These are phyloP conservation scores for Smutsia gigantea DNA, from an alignment of 2,797 vertebrate genomes.

Conservation along the genomic window DNA sequence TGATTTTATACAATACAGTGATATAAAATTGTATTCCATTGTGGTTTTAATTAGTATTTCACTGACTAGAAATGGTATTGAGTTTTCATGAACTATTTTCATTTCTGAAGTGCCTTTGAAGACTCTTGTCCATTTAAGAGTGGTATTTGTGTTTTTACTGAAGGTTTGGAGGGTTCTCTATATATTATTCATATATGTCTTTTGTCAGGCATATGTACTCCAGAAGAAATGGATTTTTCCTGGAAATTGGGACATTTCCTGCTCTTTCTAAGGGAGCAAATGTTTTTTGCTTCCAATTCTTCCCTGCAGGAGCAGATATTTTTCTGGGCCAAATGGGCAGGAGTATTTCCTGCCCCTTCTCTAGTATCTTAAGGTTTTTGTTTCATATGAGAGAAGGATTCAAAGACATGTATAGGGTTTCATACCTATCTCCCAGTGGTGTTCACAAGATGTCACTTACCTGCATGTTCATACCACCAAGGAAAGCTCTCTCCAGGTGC, in stretches of 20 bases:
- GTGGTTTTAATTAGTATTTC: not conserved
- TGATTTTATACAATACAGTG: not conserved
- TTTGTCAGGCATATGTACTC: not conserved
- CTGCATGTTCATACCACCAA: not conserved
- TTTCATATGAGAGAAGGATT: not conserved
- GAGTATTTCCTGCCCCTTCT: not conserved
- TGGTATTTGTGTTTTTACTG: not conserved
- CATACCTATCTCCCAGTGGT: not conserved
- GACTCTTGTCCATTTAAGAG: not conserved
- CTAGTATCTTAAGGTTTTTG: not conserved
- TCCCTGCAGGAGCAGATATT: not conserved
- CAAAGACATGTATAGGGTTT: not conserved
- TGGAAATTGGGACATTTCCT: not conserved
- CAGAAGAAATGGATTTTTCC: not conserved
- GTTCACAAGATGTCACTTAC: not conserved
- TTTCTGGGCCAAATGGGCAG: not conserved
- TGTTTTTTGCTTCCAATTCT: not conserved
- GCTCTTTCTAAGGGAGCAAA: not conserved
- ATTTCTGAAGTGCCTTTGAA: not conserved
- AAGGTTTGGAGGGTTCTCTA: not conserved
- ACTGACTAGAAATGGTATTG: not conserved
- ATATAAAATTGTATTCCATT: not conserved
- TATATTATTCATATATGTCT: not conserved
- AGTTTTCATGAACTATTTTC: not conserved
- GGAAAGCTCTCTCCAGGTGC: not conserved